Base-by-base conservation (phyloP, 2,888 invertebrate genomes). In the Vandiemenella viatica region DNA sequence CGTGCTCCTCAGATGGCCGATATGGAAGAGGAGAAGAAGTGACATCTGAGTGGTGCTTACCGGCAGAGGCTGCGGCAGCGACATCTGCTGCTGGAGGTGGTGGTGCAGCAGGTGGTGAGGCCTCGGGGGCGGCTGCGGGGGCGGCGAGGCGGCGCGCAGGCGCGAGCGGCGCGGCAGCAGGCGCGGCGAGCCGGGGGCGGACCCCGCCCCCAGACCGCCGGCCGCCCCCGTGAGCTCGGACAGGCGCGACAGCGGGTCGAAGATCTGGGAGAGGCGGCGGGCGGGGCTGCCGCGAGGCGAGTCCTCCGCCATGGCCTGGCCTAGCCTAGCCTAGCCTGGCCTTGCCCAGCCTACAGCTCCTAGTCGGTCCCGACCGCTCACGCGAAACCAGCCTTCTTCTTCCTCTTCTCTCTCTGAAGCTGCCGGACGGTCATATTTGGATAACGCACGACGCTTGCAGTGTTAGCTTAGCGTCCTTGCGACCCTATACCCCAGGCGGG, bases 211-310 rank as follows among this genome's bases (percentile, higher is more conserved):
- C 66, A 61, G 50, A 77, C 71, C 44, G 78, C 79, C 70, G 83
- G 66, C 44, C 59, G 75, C 68, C 57, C 74, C 69, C 58, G 76
- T 75, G 58, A 77, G 70, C 64, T 83, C 78, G 66, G 79, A 79
- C 55, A 87, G 71, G 65, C 83, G 72, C 55, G 83, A 76, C 61
- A 87, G 72, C 58, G 86, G 85, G 69, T 87, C 86, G 65, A 84
- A 83, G 60, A 84, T 81, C 72, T 85, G 83, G 66, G 85, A 85
- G 66, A 85, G 69, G 63, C 86, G 77, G 62, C 82, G 76, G 65
- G 80, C 75, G 60, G 72, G 69, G 63, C 79, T 72, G 15, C 66
- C 51, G 20, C 50, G 44, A 37, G 18, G 32, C 6, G 19, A 21
- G 19, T 42, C 47, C 42, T 47, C 47, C 19, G 40, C 42, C 47